A percentile compares a stretch with the other conserved stretches of the same genome.
Evolutionary conservation across 2,888 invertebrate genomes (phyloP).

Genomic region (Plagodis dolabraria): DNA sequence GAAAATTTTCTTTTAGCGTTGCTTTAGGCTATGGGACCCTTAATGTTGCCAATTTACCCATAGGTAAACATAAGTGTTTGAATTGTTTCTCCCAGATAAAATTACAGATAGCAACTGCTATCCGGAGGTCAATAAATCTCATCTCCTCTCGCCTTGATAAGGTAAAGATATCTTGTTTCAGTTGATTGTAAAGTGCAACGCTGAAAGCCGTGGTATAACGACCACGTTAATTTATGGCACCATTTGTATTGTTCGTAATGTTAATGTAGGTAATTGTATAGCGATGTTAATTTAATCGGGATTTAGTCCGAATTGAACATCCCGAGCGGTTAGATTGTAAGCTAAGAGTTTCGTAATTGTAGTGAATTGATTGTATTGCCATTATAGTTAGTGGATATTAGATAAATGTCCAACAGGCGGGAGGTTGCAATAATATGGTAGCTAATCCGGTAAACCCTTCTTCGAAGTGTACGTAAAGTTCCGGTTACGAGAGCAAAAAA

Average conservation of each 20-base stretch:
- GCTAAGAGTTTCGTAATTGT: conserved; percentile 73
- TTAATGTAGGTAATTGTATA: conserved; percentile 25
- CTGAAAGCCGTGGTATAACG: conserved; percentile 7
- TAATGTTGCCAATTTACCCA: conserved; percentile 26
- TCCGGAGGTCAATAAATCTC: conserved; percentile 10
- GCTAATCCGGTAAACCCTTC: conserved; percentile 61
- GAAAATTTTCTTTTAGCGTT: background rate
- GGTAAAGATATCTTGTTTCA: background rate
- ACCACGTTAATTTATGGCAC: conserved; percentile 23
- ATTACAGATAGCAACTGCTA: conserved; percentile 7
- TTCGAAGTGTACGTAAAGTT: conserved; percentile 76
- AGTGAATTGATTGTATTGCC: conserved; percentile 77
- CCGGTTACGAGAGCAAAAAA: conserved; percentile 68
- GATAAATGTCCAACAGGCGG: conserved; percentile 72
- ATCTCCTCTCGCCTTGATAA: conserved; percentile 13
- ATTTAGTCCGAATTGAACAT: conserved; percentile 72
- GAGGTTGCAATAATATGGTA: conserved; percentile 72
- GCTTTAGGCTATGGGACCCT: background rate
- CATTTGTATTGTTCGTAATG: conserved; percentile 24
- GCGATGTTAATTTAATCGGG: conserved; percentile 39
- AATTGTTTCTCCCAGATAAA: conserved; percentile 13
- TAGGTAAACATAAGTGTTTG: conserved; percentile 8
- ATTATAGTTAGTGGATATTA: conserved; percentile 77
- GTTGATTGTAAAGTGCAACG: conserved; percentile 12
- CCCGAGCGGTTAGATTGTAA: conserved; percentile 63